Conservation (phyloP, 1,140 invertebrate species). For the Drosophila kohkoa region DNA sequence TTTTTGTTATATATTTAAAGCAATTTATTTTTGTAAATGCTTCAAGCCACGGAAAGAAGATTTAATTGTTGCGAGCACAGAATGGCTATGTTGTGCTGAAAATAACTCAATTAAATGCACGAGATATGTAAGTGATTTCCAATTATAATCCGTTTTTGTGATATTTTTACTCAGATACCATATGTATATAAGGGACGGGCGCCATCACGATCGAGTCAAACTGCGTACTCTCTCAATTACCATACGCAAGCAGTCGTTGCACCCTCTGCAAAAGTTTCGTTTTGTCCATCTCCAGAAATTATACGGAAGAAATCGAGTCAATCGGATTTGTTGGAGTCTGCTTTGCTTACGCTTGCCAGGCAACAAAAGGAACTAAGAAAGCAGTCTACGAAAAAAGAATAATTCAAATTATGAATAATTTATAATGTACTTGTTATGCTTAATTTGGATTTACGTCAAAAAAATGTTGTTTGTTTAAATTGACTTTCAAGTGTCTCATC, state of each 20-base stretch:
- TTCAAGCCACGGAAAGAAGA: slow-evolving; percentile 55
- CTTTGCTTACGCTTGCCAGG: slow-evolving; percentile 9
- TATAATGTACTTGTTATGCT: not conserved
- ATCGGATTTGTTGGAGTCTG: slow-evolving; percentile 23
- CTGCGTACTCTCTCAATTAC: not conserved
- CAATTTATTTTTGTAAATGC: slow-evolving; percentile 56
- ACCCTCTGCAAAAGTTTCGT: not conserved
- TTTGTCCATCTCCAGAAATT: slow-evolving; percentile 6
- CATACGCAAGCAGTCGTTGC: not conserved
- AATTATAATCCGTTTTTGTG: not conserved
- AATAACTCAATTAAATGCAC: not conserved
- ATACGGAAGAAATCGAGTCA: slow-evolving; percentile 8
- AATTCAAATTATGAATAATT: not conserved
- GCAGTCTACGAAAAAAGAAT: not conserved
- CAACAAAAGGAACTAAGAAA: slow-evolving; percentile 24
- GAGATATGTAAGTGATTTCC: slow-evolving; percentile 18
- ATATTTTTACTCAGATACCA: not conserved
- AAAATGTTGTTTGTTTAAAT: not conserved
- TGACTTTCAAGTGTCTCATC: not conserved
- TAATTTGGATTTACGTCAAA: not conserved
- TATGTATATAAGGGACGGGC: not conserved
- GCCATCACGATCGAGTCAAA: not conserved
- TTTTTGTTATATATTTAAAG: not conserved
- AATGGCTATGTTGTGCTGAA: slow-evolving; percentile 50
- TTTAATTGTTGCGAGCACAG: slow-evolving; percentile 54